Conservation (phyloP, 35 echinoderm and acorn worm species). For the Chiridota heheva region DNA sequence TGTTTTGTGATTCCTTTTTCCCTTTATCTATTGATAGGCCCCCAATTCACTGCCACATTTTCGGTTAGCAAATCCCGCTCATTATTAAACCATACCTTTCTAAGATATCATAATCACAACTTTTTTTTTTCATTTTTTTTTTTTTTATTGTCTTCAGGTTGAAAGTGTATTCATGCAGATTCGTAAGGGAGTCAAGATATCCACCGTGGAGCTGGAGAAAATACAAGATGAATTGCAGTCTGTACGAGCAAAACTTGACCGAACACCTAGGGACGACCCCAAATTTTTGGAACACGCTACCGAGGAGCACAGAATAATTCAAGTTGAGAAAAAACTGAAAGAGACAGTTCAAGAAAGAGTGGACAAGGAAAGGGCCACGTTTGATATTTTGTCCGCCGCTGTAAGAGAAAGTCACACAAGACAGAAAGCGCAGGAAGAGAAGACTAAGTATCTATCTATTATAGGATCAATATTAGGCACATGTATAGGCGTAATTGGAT, state of each 20-base stretch:
- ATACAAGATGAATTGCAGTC: constrained; percentile 67
- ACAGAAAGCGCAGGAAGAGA: constrained; percentile 80
- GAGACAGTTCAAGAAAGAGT: constrained; percentile 41
- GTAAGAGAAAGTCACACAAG: constrained; percentile 86
- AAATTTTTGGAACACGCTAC: constrained; percentile 91
- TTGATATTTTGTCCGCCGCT: constrained; percentile 54
- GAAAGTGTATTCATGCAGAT: constrained; percentile 66
- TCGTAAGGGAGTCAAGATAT: constrained; percentile 54
- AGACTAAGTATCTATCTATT: constrained; percentile 88
- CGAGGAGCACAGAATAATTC: constrained; percentile 82
- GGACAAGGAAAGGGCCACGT: constrained; percentile 66
- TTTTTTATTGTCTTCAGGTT: constrained; percentile 54
- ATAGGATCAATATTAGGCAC: constrained; percentile 79
- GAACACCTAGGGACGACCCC: constrained; percentile 82
- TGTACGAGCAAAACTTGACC: constrained; percentile 76
- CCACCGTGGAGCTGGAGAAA: constrained; percentile 53
- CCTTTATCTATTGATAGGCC: background rate
- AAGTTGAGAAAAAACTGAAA: constrained; percentile 67
- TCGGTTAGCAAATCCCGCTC: background rate
- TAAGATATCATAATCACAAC: background rate
- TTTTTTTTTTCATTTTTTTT: background rate
- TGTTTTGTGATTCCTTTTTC: background rate
- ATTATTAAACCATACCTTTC: background rate
- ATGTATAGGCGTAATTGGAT: constrained; percentile 73
- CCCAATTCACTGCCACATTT: background rate